Evolutionary conservation across 2,113 vertebrate species (phyloP), one percentile per base, ranked within the genome.

Genomic region (Barnardius zonarius): DNA sequence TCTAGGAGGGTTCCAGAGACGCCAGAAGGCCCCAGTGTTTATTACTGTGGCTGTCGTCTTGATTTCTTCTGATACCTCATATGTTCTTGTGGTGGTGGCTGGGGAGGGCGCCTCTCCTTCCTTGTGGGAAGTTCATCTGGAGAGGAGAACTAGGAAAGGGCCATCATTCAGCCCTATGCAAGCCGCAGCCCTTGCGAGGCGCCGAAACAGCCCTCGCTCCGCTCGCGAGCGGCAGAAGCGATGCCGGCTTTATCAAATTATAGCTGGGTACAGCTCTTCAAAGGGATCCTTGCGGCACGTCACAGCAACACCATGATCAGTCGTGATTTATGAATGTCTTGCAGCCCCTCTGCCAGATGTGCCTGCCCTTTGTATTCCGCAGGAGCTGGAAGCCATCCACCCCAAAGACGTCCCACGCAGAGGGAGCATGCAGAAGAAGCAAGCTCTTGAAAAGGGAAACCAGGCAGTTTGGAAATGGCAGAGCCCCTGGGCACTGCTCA

Each of bases 331-430:
- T 69, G 88, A 73, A 62, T 1, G 16, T 66, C 88, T 94, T 69
- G 77, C 69, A 84, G 80, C 62, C 84, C 25, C 70, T 75, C 73
- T 96, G 69, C 93, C 92, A 96, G 95, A 94, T 96, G 96, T 94
- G 92, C 44, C 70, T 87, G 44, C 46, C 66, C 54, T 96, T 96
- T 95, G 93, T 95, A 76, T 96, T 68, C 69, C 0, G 3, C 80
- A 13, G 84, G 92, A 93, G 88, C 88, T 96, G 96, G 92, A 92
- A 96, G 70, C 49, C 12, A 0, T 96, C 95, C 93, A 90, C 46
- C 52, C 66, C 1, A 0, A 41, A 84, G 62, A 41, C 10, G 1
- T 95, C 93, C 83, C 92, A 85, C 18, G 10, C 74, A 75, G 57
- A 61, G 85, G 92, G 83, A 90, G 86, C 3, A 28, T 76, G 80